Evolutionary conservation across 2,888 invertebrate genomes (phyloP), one percentile per base, ranked within the genome.

Genomic region (Labia minor): DNA sequence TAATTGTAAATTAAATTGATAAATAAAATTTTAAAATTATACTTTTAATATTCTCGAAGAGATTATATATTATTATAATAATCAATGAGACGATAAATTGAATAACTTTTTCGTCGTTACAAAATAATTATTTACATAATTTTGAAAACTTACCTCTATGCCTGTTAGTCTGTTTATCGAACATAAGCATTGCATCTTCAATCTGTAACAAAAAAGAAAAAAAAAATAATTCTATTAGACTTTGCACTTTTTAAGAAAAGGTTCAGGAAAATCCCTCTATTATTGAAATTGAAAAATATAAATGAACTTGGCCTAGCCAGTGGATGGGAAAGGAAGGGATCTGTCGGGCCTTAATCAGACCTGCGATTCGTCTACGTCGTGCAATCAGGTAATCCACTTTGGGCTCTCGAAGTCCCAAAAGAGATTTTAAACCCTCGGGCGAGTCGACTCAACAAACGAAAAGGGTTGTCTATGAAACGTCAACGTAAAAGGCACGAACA

Each of bases 171-270:
- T 97, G 95, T 87, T 99, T 99, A 84, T 99, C 99, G 83, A 98
- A 99, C 99, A 99, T 99, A 80, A 99, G 87, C 98, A 99, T 99
- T 76, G 98, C 97, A 80, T 97, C 97, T 82, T 97, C 96, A 80
- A 97, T 95, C 95, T 96, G 90, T 70, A 92, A 92, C 80, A 81
- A 82, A 78, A 79, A 78, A 70, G 72, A 68, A 71, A 67, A 79
- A 78, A 70, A 72, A 68, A 71, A 67, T 33, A 69, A 64, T 62
- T 70, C 68, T 68, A 67, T 70, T n/a, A 16, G 16, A 49, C 6
- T 16, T 49, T 49, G 2, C 14, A 16, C 49, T 3, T 11, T n/a
- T 49, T 16, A 49, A 49, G 33, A 33, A 49, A 49, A 49, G 49
- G 49, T 16, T 16, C 16, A 49, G 49, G 8, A 49, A n/a, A 16